Evolutionary conservation across 2,113 vertebrate genomes (phyloP), one percentile per base, ranked within the genome.

Genomic region (Brienomyrus longianalis): DNA sequence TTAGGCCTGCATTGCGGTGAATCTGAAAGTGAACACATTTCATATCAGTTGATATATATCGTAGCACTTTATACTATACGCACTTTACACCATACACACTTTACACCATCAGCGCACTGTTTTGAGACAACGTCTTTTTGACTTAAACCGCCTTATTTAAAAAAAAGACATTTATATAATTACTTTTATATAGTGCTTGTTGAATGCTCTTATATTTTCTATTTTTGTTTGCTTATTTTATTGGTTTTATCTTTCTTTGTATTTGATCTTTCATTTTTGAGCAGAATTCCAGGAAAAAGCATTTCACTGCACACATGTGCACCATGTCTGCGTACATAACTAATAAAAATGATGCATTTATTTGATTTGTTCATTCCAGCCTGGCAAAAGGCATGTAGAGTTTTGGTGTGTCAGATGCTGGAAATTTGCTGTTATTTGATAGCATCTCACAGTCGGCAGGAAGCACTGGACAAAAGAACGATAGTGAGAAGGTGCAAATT

Each of bases 401-500:
- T 43, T 80, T 77, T 77, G 31, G 51, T 19, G n/a, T 23, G 50
- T 87, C 85, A 56, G 10, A 2, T 87, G 27, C n/a, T 87, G 85
- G 51, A 87, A 54, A 87, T 19, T 10, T 56, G 27, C 48, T 48
- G 27, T 52, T 54, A 19, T 19, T 87, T 87, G 85, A 54, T 54
- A 86, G 10, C 47, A 86, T 86, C 85, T 52, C 13, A 48, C n/a
- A 54, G 13, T 4, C 10, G 3, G 48, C 85, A 54, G 52, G 31
- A 88, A 59, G 51, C 52, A n/a, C 13, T 21, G 23, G 27, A 62
- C 52, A 59, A 17, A 56, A 59, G 43, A 86, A 62, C 21, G 54
- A 88, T 66, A 88, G 39, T 10, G 35, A 27, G n/a, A 88, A 88
- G 54, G 56, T 88, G 87, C 87, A 88, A 66, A 88, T 88, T 88